A percentile compares a stretch with the other conserved stretches of the same genome.
Conservation (phyloP, 2,113 vertebrate species). For the Ptyas mucosa region DNA sequence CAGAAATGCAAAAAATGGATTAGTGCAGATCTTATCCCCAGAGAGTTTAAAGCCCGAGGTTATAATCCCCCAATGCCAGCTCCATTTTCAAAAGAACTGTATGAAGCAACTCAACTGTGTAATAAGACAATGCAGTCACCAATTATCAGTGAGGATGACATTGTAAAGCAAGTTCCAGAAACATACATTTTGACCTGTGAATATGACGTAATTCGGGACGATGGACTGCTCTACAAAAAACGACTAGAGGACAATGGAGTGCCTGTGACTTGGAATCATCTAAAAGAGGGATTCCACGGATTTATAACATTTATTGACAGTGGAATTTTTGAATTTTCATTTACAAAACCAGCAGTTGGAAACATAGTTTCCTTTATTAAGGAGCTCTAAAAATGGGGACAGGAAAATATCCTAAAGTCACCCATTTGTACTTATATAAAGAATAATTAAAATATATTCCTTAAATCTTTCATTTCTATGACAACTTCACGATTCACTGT, state of each 20-base stretch:
- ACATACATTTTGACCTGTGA: constrained; percentile 78
- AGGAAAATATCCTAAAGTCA: not conserved
- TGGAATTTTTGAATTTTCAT: constrained; percentile 58
- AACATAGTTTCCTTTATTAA: constrained; percentile 67
- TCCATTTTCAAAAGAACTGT: constrained; percentile 61
- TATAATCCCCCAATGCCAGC: not conserved
- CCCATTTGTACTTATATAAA: not conserved
- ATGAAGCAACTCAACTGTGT: constrained; percentile 42
- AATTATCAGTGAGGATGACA: constrained; percentile 63
- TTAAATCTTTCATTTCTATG: not conserved
- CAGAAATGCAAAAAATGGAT: constrained; percentile 66
- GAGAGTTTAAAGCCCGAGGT: constrained; percentile 60
- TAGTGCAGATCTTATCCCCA: constrained; percentile 66
- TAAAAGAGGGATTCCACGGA: constrained; percentile 74
- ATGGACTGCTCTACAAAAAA: constrained; percentile 75
- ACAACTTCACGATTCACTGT: not conserved
- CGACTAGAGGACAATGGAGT: constrained; percentile 69
- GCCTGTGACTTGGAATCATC: constrained; percentile 70
- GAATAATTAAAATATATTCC: not conserved
- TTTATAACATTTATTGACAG: constrained; percentile 59
- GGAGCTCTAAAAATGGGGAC: constrained; percentile 5
- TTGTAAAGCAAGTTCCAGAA: constrained; percentile 61
- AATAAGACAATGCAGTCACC: constrained; percentile 63
- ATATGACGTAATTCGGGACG: constrained; percentile 74
- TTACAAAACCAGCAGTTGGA: constrained; percentile 56